Percentiles rank a stretch among this genome's conserved stretches.
phyloP scores from a whole-genome alignment of 30 jellyfish, hydroid and myxozoan species.

The Pelagia noctiluca region DNA sequence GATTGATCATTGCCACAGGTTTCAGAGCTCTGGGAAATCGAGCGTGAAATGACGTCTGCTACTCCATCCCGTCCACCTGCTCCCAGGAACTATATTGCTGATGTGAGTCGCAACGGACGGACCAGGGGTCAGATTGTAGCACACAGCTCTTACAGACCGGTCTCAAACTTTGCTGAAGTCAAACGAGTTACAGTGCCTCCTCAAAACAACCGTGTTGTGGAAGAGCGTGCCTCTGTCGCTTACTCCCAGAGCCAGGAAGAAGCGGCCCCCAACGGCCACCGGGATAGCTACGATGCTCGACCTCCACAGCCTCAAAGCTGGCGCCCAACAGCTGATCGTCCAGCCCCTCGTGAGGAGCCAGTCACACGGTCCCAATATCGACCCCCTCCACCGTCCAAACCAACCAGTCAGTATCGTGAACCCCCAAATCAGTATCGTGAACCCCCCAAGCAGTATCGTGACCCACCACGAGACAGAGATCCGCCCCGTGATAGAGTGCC shows the following conservation, averaged over 20 bases:
- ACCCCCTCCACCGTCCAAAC: no score
- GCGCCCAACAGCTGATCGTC: no score
- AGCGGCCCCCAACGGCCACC: conserved; percentile 14
- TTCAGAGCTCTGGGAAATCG: conserved; percentile 57
- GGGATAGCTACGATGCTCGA: background rate
- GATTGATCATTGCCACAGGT: conserved; percentile 40
- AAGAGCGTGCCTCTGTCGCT: conserved; percentile 34
- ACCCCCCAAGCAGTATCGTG: conserved; percentile 57
- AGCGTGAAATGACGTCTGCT: conserved; percentile 45
- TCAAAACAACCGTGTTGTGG: conserved; percentile 38
- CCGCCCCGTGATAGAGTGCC: conserved; percentile 52
- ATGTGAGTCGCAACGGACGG: conserved; percentile 63
- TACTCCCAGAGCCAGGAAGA: conserved; percentile 29
- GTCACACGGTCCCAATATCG: conserved; percentile 33
- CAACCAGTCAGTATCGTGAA: conserved; percentile 44
- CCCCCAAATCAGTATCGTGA: conserved; percentile 62
- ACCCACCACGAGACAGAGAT: conserved; percentile 76
- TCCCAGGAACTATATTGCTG: conserved; percentile 88
- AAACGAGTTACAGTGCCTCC: conserved; percentile 70
- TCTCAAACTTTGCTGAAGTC: conserved; percentile 79
- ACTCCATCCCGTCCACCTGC: conserved; percentile 95
- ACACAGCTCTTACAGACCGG: conserved; percentile 78
- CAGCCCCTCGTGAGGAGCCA: conserved; percentile 39
- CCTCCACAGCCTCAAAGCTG: background rate
- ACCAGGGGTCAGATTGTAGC: conserved; percentile 64